phyloP scores from a whole-genome alignment of 1,140 invertebrate species.

The Bombus pascuorum region DNA sequence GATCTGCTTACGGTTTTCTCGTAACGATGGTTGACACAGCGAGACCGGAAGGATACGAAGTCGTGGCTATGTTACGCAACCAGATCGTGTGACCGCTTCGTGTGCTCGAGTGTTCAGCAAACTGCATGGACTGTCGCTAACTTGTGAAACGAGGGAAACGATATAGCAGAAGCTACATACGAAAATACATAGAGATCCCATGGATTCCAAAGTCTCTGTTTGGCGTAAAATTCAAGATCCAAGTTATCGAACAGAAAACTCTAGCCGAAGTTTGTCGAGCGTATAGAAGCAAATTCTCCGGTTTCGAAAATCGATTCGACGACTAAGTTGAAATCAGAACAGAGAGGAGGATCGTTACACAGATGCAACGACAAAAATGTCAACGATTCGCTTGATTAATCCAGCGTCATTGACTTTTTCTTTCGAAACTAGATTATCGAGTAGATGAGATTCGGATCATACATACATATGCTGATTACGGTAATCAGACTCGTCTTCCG shows the following conservation, averaged over 20 bases:
- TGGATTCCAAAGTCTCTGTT: not conserved
- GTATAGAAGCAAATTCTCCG: not conserved
- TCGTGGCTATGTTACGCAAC: not conserved
- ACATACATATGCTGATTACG: conserved; percentile 29
- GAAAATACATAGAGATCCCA: not conserved
- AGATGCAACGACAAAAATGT: not conserved
- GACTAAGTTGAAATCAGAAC: not conserved
- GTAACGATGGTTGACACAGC: not conserved
- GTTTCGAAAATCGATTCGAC: not conserved
- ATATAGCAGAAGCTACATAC: not conserved
- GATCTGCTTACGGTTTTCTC: too few relatives aligned
- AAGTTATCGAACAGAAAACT: not conserved
- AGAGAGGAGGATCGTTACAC: too few relatives aligned
- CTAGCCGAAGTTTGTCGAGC: not conserved
- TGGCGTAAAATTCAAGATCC: not conserved
- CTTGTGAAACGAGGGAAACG: not conserved
- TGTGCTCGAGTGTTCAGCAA: conserved; percentile 4
- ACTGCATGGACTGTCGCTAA: not conserved
- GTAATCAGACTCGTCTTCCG: conserved; percentile 12
- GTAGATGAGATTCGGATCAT: conserved; percentile 18
- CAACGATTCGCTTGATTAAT: conserved; percentile 3
- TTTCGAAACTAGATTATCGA: conserved; percentile 10
- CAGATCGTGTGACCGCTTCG: not conserved
- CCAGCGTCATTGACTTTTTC: not conserved
- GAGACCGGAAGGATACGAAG: not conserved